Evolutionary conservation across 2,888 invertebrate species (phyloP).

Genomic region (Cosmorhoe ocellata): DNA sequence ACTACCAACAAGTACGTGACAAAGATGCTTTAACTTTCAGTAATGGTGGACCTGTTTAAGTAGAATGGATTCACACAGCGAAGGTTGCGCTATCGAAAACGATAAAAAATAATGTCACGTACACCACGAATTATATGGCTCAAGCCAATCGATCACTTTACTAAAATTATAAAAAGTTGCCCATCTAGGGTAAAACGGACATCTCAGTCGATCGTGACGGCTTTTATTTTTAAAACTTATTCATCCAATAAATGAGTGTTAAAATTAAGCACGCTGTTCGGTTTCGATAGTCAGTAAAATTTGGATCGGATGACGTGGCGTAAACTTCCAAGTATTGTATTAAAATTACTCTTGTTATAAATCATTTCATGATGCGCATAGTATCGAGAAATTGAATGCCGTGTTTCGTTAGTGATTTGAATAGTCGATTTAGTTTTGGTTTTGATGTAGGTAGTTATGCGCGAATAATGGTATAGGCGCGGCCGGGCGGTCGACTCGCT

Average conservation of each 20-base stretch:
- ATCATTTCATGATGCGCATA: conserved; percentile 20
- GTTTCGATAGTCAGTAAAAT: conserved; percentile 46
- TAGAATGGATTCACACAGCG: conserved; percentile 65
- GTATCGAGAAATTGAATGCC: conserved; percentile 21
- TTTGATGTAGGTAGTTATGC: conserved; percentile 57
- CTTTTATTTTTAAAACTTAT: conserved; percentile 63
- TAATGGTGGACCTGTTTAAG: conserved; percentile 64
- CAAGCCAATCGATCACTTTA: conserved; percentile 60
- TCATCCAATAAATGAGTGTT: conserved; percentile 63
- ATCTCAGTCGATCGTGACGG: conserved; percentile 52
- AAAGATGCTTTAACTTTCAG: conserved; percentile 45
- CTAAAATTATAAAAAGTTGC: conserved; percentile 67
- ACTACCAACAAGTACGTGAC: conserved; percentile 56
- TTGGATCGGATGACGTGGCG: conserved; percentile 49
- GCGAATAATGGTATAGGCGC: conserved; percentile 66
- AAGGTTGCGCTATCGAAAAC: conserved; percentile 46
- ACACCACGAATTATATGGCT: conserved; percentile 72
- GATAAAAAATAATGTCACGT: conserved; percentile 70
- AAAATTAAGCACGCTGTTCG: conserved; percentile 64
- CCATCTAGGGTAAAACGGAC: conserved; percentile 63
- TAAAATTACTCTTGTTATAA: conserved; percentile 32
- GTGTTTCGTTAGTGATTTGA: conserved; percentile 39
- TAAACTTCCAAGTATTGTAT: conserved; percentile 33
- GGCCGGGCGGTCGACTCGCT: conserved; percentile 56
- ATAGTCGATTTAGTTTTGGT: conserved; percentile 49